Base-by-base conservation (phyloP, 1,140 invertebrate species). In the Listronotus oregonensis region DNA sequence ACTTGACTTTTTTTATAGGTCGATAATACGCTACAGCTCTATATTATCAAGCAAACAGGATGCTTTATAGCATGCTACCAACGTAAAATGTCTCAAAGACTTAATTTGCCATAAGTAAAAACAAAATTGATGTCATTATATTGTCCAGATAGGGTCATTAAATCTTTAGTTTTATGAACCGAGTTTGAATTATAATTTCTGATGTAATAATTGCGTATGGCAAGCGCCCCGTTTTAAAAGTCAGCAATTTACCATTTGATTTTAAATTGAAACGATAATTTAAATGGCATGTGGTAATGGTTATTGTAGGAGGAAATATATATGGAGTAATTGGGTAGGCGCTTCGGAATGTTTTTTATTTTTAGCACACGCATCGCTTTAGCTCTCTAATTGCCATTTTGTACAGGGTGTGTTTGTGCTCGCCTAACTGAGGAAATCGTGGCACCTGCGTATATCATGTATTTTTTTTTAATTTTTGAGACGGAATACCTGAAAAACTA, bases 41-140 rank as follows among this genome's bases (percentile, higher is more conserved):
- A 27, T 7, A 3, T 42, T 14, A 12, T 2, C 10, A 15, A 46
- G 8, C 15, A 9, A n/a, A 46, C 43, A 14, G n/a, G 21, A 27
- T 27, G 17, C 17, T 46, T 46, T 46, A 46, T 46, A 12, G 12
- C 11, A n/a, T 46, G 14, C 8, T 17, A 17, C 8, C 3, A 8
- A 15, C 43, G 14, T 46, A 46, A 46, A 46, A 15, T 15, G 15
- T 46, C 15, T 17, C 43, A 46, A 46, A 46, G 15, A 17, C 43
- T 46, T 46, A 46, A 46, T 46, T 46, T 46, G n/a, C 43, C 43
- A 46, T n/a, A 46, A 46, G 43, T 46, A 40, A 46, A 46, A 46
- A 46, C n/a, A 46, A 46, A 46, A 46, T 46, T 46, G 15, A 46
- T 46, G 43, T 46, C 15, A 46, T 46, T 14, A 46, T 46, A 46